Base-by-base conservation (phyloP, 2,113 vertebrate genomes). In the Gallinago undulata region DNA sequence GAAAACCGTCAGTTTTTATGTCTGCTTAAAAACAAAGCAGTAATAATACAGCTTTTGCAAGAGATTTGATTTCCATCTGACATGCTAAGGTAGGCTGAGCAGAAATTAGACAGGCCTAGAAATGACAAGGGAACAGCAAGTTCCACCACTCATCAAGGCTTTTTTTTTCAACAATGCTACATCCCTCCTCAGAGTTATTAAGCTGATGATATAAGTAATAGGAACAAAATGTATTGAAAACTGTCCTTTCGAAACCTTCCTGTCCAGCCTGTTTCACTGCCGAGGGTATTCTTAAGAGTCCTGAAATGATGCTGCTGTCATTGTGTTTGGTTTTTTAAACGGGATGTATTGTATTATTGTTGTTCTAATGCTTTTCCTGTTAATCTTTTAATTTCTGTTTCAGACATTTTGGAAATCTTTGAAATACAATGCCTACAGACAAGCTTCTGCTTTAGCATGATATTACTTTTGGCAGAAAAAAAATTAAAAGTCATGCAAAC, bases 41-140 rank as follows among this genome's bases (percentile, higher is more conserved):
- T 51, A 91, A 76, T 66, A 74, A 91, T 41, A 31, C 73, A 50
- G 66, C n/a, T 81, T 70, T 84, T 87, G 76, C 72, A 66, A 53
- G 47, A 88, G 28, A 76, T 76, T 63, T 76, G 80, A 94, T 95
- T 91, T 94, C 73, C 84, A 70, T 57, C 85, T 92, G 94, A 87
- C 9, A 0, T 68, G 77, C 53, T 89, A 89, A 89, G 90, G 51
- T 81, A 80, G 43, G 33, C 50, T 92, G 69, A 89, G 56, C 63
- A 79, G 82, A 87, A 78, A 94, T 75, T 25, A 91, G 70, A 70
- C 72, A 70, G 73, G 68, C 68, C 63, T 77, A 30, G 66, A 70
- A 95, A 76, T n/a, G 57, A 84, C 47, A 92, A 35, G 67, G 31
- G 57, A 93, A 79, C 62, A 66, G 45, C 64, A 74, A 33, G 11